Evolutionary conservation across 2,113 vertebrate species (phyloP).

Genomic region (Myrmecobius fasciatus): DNA sequence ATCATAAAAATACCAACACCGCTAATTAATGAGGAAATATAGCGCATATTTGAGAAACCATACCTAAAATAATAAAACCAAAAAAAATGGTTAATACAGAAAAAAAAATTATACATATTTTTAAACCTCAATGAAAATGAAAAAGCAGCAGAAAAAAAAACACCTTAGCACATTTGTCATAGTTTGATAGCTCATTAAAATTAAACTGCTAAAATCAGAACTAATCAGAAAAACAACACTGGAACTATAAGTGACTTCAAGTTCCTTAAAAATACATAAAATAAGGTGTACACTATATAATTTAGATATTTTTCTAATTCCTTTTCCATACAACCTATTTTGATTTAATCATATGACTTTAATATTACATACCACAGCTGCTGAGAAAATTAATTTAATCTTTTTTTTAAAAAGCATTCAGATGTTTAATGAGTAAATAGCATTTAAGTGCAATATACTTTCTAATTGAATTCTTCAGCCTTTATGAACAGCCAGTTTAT

Average conservation of each 20-base stretch:
- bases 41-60: conserved; percentile 99
- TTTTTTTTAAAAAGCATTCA: conserved; percentile 60
- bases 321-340: conserved; percentile 64
- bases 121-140: conserved; percentile 41
- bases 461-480: conserved; percentile 64
- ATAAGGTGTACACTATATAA: conserved; percentile 51
- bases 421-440: conserved; percentile 66
- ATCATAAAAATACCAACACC: conserved; percentile 99
- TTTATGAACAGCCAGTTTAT: conserved; percentile 27
- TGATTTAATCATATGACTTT: conserved; percentile 63
- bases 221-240: conserved; percentile 16
- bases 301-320: conserved; percentile 63
- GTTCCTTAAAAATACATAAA: conserved; percentile 48
- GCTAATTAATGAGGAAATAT: conserved; percentile 97
- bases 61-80: conserved; percentile 87
- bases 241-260: conserved; percentile 13
- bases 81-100: conserved; percentile 38
- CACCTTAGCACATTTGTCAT: not conserved
- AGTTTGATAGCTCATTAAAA: conserved; percentile 42
- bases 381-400: conserved; percentile 67
- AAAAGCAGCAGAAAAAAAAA: not conserved
- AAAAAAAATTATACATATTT: conserved; percentile 32
- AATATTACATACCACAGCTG: conserved; percentile 52
- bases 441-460: conserved; percentile 61
- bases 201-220: conserved; percentile 56